phyloP scores from a whole-genome alignment of 1,140 invertebrate species.

The Dreissena rostriformis region DNA sequence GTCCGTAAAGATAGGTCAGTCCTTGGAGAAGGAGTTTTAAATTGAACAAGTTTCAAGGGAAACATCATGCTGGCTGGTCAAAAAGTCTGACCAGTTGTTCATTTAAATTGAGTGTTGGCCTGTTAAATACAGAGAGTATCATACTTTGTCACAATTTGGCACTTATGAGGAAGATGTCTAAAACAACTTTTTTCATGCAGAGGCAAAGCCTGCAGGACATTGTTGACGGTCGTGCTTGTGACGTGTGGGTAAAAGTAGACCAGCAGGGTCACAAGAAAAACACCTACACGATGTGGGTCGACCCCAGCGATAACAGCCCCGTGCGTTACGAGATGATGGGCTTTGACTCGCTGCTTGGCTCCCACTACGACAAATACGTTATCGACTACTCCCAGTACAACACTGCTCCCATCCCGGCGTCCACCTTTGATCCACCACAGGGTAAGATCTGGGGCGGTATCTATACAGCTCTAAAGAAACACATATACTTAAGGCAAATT shows the following conservation, averaged over 20 bases:
- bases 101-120: too few relatives aligned
- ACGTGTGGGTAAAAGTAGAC: slow-evolving; percentile 89
- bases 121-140: too few relatives aligned
- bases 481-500: too few relatives aligned
- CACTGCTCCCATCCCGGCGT: slow-evolving; percentile 75
- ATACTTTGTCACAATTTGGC: too few relatives aligned
- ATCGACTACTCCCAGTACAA: slow-evolving; percentile 90
- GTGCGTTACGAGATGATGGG: slow-evolving; percentile 96
- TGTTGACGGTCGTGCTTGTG: slow-evolving; percentile 75
- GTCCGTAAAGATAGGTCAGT: too few relatives aligned
- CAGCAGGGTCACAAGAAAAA: slow-evolving; percentile 90
- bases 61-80: too few relatives aligned
- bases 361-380: slow-evolving; percentile 98
- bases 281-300: slow-evolving; percentile 87
- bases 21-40: too few relatives aligned
- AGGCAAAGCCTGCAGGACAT: slow-evolving; percentile 37
- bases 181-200: slow-evolving; percentile 17
- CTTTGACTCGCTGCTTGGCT: slow-evolving; percentile 94
- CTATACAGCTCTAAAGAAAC: too few relatives aligned
- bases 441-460: slow-evolving; percentile 53
- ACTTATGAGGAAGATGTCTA: not conserved
- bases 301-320: slow-evolving; percentile 82
- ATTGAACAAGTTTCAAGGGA: too few relatives aligned
- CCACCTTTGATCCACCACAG: slow-evolving; percentile 56
- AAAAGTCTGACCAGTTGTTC: too few relatives aligned